phyloP scores from a whole-genome alignment of 2,888 invertebrate species.

The Cotesia congregata region DNA sequence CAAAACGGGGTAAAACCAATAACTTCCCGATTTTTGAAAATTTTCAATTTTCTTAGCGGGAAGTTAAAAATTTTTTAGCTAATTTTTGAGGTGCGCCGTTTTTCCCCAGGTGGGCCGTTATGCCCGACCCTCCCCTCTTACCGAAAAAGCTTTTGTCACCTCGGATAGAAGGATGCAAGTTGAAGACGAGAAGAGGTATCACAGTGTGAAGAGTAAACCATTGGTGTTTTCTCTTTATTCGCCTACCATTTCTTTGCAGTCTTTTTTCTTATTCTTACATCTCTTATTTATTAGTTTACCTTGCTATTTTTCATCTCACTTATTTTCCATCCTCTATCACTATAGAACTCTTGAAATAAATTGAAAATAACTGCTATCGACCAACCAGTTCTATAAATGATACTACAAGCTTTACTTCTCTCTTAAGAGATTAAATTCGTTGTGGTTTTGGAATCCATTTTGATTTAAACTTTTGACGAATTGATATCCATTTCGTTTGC shows the following conservation, averaged over 20 bases:
- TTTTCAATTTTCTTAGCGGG: too few species aligned
- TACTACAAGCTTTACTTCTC: slow-evolving; percentile 51
- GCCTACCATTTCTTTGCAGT: slow-evolving; percentile 18
- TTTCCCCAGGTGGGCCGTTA: too few species aligned
- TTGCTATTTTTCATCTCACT: slow-evolving; percentile 51
- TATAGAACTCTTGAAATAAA: slow-evolving; percentile 67
- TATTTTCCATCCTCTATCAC: slow-evolving; percentile 56
- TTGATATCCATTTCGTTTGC: too few species aligned
- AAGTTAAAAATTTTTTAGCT: too few species aligned
- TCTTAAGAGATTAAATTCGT: not conserved
- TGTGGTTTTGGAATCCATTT: too few species aligned
- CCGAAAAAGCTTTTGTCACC: slow-evolving; percentile 15
- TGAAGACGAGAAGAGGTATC: slow-evolving; percentile 5
- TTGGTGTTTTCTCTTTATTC: not conserved
- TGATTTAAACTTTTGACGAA: too few species aligned
- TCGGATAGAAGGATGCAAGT: not conserved
- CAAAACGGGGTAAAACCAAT: too few species aligned
- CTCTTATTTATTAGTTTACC: slow-evolving; percentile 14
- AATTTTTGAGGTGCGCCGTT: too few species aligned
- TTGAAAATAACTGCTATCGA: slow-evolving; percentile 65
- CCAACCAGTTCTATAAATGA: slow-evolving; percentile 59
- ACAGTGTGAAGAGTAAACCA: slow-evolving; percentile 14
- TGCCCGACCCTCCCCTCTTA: not conserved
- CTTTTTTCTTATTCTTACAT: not conserved
- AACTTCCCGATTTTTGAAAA: too few species aligned